Conservation (phyloP, 2,797 vertebrate genomes). For the Coreius guichenoti region DNA sequence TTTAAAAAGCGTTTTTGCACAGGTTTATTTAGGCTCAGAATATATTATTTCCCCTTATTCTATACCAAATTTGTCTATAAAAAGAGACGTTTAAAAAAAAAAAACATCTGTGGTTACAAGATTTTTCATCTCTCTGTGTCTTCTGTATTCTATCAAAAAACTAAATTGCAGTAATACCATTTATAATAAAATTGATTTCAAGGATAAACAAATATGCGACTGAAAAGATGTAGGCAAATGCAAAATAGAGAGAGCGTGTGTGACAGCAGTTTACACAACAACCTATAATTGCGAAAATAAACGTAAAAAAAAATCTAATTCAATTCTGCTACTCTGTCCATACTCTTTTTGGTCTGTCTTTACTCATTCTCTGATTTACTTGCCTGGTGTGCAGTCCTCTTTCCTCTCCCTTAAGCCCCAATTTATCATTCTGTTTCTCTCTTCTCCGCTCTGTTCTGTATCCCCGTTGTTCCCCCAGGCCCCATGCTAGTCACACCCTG, state of each 20-base stretch:
- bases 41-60: background rate
- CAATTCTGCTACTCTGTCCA: background rate
- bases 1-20: background rate
- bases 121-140: conserved; percentile 51
- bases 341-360: conserved; percentile 28
- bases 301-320: conserved; percentile 42
- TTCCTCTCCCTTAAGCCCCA: conserved; percentile 43
- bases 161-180: conserved; percentile 45
- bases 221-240: conserved; percentile 6
- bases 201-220: background rate
- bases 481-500: conserved; percentile 71
- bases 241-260: background rate
- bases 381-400: conserved; percentile 23
- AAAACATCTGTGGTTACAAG: conserved; percentile 30
- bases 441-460: conserved; percentile 51
- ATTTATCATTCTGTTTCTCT: conserved; percentile 63
- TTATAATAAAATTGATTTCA: conserved; percentile 14
- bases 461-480: conserved; percentile 64
- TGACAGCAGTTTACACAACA: background rate
- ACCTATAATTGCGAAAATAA: conserved; percentile 10
- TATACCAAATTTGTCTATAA: background rate
- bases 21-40: background rate
- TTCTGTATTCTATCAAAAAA: conserved; percentile 32
- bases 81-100: background rate
- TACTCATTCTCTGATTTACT: conserved; percentile 12